Evolutionary conservation across 2,888 invertebrate genomes (phyloP), one percentile per base, ranked within the genome.

Genomic region (Amblyjoppa fuscipennis): DNA sequence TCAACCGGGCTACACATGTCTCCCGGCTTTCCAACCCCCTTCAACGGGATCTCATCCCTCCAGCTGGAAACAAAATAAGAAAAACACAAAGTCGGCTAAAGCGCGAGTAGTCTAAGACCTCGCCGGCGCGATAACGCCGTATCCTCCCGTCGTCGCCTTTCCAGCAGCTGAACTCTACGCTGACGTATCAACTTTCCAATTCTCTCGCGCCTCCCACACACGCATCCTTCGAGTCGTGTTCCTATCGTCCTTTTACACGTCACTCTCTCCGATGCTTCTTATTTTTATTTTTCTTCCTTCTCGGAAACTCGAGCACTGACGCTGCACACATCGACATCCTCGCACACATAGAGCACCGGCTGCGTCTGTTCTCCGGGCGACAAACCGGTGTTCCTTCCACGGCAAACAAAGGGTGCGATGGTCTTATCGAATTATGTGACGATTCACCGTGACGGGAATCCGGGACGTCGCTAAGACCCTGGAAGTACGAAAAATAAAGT

Each of bases 141-240:
- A 53, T 68, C 41, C 53, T 28, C 11, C 20, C 38, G 77, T 68
- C 68, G 53, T 77, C 53, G 68, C 38, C 53, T 53, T 68, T 25
- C n/a, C 53, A 66, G 34, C 61, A 68, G 64, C 77, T 53, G 73
- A 73, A 80, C 61, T 73, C 74, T 56, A 56, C 56, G 66, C 66
- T 81, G 81, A 76, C 69, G 56, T 81, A 81, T 75, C 68, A 75
- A 74, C 69, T 76, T 76, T 76, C 81, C 80, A 73, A 80, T 80
- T 80, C 71, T 73, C 53, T 59, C 41, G 73, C 77, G 77, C 69
- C 34, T 41, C 38, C 73, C 16, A 38, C 78, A 70, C 79, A 25
- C 68, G 45, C 75, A 71, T 74, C 41, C 74, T 61, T 56, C 34
- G 31, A 28, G 9, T 49, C 49, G 49, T 31, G 25, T 13, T 73